These are phyloP conservation scores for Platysternon megacephalum DNA, from an alignment of 2,113 vertebrate species.

Conservation along the genomic window DNA sequence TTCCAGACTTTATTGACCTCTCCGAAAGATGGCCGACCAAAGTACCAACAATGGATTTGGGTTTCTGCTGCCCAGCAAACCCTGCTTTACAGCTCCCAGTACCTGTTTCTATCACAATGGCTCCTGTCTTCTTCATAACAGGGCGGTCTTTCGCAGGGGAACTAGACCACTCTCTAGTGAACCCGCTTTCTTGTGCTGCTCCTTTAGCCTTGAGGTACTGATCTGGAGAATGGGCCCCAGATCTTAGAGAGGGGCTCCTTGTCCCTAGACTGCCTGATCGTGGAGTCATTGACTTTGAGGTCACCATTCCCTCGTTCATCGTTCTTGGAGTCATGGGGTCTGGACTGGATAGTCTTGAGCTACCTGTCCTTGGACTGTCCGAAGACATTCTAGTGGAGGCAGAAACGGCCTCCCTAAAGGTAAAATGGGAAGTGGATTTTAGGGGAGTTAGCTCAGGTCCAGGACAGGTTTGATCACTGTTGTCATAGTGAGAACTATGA, in stretches of 20 bases:
- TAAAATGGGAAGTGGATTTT: neutral
- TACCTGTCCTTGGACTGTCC: neutral
- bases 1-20: neutral
- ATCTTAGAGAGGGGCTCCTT: neutral
- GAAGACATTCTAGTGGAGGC: neutral
- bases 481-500: neutral
- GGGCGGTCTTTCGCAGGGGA: fast-evolving
- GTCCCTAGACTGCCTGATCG: neutral
- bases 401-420: too few relatives aligned
- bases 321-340: neutral
- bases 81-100: conserved; percentile 56
- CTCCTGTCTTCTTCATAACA: neutral
- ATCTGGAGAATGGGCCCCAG: neutral
- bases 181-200: neutral
- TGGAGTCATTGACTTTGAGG: neutral
- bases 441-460: neutral
- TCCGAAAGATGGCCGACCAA: conserved; percentile 31
- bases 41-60: conserved; percentile 42
- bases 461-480: neutral
- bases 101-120: conserved; percentile 60
- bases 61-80: conserved; percentile 49
- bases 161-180: neutral
- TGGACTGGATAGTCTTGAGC: neutral
- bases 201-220: neutral
- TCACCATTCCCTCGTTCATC: neutral